Evolutionary conservation across 2,888 invertebrate species (phyloP), one percentile per base, ranked within the genome.

Genomic region (Pristionchus mayeri): DNA sequence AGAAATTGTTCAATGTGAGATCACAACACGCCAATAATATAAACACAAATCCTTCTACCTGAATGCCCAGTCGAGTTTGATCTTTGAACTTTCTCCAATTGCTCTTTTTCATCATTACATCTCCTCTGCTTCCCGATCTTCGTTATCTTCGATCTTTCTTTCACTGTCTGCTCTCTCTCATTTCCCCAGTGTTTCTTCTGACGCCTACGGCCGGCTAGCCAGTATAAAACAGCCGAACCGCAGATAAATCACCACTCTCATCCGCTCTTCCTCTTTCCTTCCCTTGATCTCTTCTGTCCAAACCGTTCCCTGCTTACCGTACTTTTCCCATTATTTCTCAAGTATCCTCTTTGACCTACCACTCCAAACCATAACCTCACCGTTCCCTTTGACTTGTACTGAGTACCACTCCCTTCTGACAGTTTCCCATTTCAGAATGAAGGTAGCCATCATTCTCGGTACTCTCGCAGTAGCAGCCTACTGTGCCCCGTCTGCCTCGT

Each of bases 171-270:
- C 40, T 6, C 75, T 76, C 75, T 76, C 75, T 76, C 48, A 44
- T 7, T n/a, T 7, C 44, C 48, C 16, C 48, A 11, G 7, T 48
- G 48, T 48, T 48, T 76, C 48, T 24, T 13, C 37, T 40, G 30
- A 54, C 67, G 67, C 67, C 67, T 67, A 67, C 67, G 34, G 67
- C 40, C 37, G 9, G 37, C n/a, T 18, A 67, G 37, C 37, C 67
- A 67, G 67, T 67, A 67, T 67, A 67, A 67, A 67, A 67, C 37
- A 30, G 18, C 67, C 16, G 67, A 34, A 67, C 34, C 18, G 18
- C 40, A 21, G 21, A 0, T 2, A 4, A 40, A 21, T 67, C 37
- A 67, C 27, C 67, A 67, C 37, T 67, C 67, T 67, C 67, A 21
- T 67, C 9, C 40, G 4, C 37, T 37, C 18, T 37, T 67, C 67